A percentile compares a stretch with the other conserved stretches of the same genome.
phyloP scores from a whole-genome alignment of 2,888 invertebrate species.

The Platycheirus rosarum region DNA sequence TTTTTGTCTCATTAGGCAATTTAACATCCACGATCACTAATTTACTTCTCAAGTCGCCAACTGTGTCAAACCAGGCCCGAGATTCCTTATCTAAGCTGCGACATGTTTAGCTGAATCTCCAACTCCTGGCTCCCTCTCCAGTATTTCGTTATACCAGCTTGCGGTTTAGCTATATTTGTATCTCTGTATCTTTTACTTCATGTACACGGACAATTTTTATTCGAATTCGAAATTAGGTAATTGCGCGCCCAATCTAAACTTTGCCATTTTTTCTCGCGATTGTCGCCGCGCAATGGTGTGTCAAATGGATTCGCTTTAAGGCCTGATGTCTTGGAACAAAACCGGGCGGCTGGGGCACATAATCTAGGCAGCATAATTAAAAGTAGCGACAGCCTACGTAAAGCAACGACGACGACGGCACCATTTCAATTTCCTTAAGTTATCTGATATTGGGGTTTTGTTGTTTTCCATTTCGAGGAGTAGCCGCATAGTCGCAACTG shows the following conservation, averaged over 20 bases:
- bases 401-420: slow-evolving; percentile 32
- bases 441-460: slow-evolving; percentile 49
- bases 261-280: slow-evolving; percentile 64
- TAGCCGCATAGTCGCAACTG: not conserved
- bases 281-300: slow-evolving; percentile 62
- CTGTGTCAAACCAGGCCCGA: slow-evolving; percentile 64
- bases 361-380: slow-evolving; percentile 50
- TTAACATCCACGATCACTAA: slow-evolving; percentile 72
- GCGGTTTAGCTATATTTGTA: not conserved
- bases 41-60: slow-evolving; percentile 72
- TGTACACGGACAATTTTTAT: slow-evolving; percentile 42
- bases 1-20: slow-evolving; percentile 71
- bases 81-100: slow-evolving; percentile 66
- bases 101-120: slow-evolving; percentile 53
- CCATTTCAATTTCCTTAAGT: slow-evolving; percentile 65
- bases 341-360: slow-evolving; percentile 45
- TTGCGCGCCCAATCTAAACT: slow-evolving; percentile 70
- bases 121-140: not conserved
- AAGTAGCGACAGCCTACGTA: not conserved
- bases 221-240: slow-evolving; percentile 69
- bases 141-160: not conserved
- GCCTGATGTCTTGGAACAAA: slow-evolving; percentile 27
- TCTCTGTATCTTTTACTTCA: slow-evolving; percentile 13
- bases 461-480: slow-evolving; percentile 47
- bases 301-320: slow-evolving; percentile 44